Base-by-base conservation (phyloP, 1,140 invertebrate genomes). In the Listronotus bonariensis region DNA sequence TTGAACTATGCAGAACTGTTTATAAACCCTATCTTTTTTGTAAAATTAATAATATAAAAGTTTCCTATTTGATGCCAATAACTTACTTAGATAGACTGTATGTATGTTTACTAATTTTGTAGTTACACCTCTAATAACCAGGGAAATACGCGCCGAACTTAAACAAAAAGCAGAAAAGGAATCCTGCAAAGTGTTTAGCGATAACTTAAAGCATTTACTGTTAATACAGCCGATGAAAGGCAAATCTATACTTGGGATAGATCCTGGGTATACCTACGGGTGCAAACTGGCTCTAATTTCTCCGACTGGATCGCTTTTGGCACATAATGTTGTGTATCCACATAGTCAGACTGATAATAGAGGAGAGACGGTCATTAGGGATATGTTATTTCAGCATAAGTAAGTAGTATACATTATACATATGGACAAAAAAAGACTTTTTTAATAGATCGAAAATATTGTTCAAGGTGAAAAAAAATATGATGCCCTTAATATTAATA, bases 231-330 rank as follows among this genome's bases (percentile, higher is more conserved):
- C 94, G 0, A 80, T 95, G 0, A 87, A 90, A 76, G 91, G 91
- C n/a, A 86, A 88, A 77, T 80, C 81, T 0, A 90, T 96, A 45
- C 76, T 93, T 11, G 93, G 92, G 0, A 84, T 97, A 41, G 95
- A 97, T 84, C 95, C 95, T 3, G 90, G 95, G 0, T 95, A 89
- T 75, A 81, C 76, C 56, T 87, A 93, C 74, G 94, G 94, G 3
- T 96, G 93, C 75, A 96, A 97, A 83, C 75, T 92, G 55, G 89
- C 89, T 8, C 77, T 91, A 1, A 85, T 92, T 15, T 88, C 89
- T 18, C 79, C 85, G 42, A 87, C 85, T 57, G 92, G 92, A 0
- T 81, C 85, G 56, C 83, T 92, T 45, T 75, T 95, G 2, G 82
- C 87, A 17, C 88, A 87, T 0, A 83, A 79, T 52, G 86, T 90